These are phyloP conservation scores for Oncorhynchus tshawytscha DNA, from an alignment of 2,113 vertebrate genomes.

Conservation along the genomic window DNA sequence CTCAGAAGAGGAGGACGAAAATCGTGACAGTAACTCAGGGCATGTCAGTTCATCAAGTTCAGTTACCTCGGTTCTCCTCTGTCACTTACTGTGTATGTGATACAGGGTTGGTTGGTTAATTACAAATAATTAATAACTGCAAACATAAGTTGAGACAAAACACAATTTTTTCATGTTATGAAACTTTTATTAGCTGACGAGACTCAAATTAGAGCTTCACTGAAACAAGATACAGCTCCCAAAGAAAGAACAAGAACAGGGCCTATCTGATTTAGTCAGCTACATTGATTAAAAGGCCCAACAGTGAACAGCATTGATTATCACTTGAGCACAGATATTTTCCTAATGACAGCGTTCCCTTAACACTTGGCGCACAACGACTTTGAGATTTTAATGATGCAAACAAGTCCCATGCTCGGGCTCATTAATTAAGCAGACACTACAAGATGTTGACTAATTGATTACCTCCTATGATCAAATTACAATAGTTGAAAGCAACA, in stretches of 20 bases:
- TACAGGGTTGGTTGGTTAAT: background rate
- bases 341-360: background rate
- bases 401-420: background rate
- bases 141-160: slow-evolving; percentile 1
- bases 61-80: background rate
- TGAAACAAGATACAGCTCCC: background rate
- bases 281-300: background rate
- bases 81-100: background rate
- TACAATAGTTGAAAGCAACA: slow-evolving; percentile 12
- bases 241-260: background rate
- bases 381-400: slow-evolving; percentile 18
- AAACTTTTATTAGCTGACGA: background rate
- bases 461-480: slow-evolving; percentile 20
- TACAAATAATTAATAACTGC: background rate
- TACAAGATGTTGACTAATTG: slow-evolving; percentile 19
- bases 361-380: background rate
- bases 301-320: background rate
- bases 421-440: slow-evolving; percentile 1
- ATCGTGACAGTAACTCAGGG: background rate
- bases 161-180: background rate
- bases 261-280: background rate
- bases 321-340: background rate
- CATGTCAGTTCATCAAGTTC: background rate
- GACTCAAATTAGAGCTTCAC: background rate
- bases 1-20: too few species aligned